phyloP scores from a whole-genome alignment of 2,888 invertebrate species.

The Dicyrtomina minuta region DNA sequence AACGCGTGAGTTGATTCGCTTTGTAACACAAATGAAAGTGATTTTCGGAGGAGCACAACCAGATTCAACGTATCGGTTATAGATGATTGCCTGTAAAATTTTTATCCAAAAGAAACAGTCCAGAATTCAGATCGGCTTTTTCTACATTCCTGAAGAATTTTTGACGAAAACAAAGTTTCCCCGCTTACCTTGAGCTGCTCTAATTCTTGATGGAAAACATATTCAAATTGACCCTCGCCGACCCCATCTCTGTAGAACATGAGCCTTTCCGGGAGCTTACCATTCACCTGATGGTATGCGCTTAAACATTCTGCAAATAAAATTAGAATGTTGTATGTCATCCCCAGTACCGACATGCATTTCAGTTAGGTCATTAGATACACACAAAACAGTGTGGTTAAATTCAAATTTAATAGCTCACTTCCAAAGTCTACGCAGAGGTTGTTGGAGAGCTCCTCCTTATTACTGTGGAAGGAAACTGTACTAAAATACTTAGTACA shows the following conservation, averaged over 20 bases:
- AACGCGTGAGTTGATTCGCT: constrained; percentile 69
- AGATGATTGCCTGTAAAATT: constrained; percentile 3
- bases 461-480: constrained; percentile 66
- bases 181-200: constrained; percentile 56
- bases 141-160: too few species aligned
- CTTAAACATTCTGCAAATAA: constrained; percentile 58
- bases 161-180: neutral
- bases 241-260: constrained; percentile 91
- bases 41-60: constrained; percentile 57
- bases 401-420: constrained; percentile 11
- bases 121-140: too few species aligned
- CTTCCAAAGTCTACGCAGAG: constrained; percentile 2
- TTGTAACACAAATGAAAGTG: constrained; percentile 82
- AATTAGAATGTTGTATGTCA: too few species aligned
- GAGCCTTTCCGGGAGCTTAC: constrained; percentile 67
- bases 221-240: constrained; percentile 83
- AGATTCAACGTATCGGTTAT: neutral
- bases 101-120: neutral
- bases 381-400: neutral
- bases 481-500: constrained; percentile 72
- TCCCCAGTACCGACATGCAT: too few species aligned
- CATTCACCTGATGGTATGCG: constrained; percentile 61
- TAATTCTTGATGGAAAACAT: constrained; percentile 76
- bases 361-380: neutral
- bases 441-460: constrained; percentile 31